phyloP scores from a whole-genome alignment of 2,113 vertebrate species.

The Centropristis striata region DNA sequence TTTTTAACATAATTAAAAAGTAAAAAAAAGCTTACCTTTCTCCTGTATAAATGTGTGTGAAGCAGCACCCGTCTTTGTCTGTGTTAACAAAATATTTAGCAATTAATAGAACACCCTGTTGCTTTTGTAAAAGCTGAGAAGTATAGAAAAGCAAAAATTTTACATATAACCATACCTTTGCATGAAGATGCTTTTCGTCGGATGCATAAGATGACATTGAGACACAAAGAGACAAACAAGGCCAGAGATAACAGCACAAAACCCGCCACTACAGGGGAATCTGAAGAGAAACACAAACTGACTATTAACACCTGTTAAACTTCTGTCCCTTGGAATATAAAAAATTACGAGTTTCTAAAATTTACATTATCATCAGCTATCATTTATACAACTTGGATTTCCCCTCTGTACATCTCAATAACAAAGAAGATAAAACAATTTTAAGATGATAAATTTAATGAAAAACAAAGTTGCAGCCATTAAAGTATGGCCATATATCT shows the following conservation, averaged over 20 bases:
- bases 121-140: slow-evolving; percentile 2
- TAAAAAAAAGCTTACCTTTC: slow-evolving; percentile 65
- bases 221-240: slow-evolving; percentile 73
- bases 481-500: neutral
- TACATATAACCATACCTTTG: slow-evolving; percentile 62
- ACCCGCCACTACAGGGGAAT: fast-evolving
- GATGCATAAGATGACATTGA: slow-evolving; percentile 76
- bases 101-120: neutral
- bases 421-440: neutral
- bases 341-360: neutral
- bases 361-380: neutral
- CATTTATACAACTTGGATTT: neutral
- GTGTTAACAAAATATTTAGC: slow-evolving; percentile 30
- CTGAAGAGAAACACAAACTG: slow-evolving; percentile 21
- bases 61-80: slow-evolving; percentile 50
- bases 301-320: neutral
- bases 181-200: slow-evolving; percentile 30
- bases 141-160: neutral
- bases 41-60: slow-evolving; percentile 16
- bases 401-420: neutral
- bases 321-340: neutral
- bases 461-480: neutral
- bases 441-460: neutral
- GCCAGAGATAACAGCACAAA: slow-evolving; percentile 58
- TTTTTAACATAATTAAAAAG: too few species aligned